These are phyloP conservation scores for Philhelius pedissequus DNA, from an alignment of 2,888 invertebrate species.

Conservation along the genomic window DNA sequence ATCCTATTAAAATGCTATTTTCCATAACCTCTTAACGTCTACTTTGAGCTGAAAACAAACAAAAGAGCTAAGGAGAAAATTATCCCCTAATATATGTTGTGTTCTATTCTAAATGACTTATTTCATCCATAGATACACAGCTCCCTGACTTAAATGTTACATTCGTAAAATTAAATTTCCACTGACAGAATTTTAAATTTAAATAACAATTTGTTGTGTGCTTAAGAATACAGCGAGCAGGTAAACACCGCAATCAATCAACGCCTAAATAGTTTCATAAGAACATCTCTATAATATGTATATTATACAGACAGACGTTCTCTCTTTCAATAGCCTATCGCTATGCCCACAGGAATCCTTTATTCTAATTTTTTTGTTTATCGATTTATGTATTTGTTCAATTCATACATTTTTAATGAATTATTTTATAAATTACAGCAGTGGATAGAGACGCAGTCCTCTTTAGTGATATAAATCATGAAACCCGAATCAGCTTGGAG, in stretches of 20 bases:
- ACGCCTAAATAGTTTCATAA: slow-evolving; percentile 37
- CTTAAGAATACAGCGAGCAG: not conserved
- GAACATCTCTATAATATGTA: slow-evolving; percentile 43
- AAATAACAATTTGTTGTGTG: slow-evolving; percentile 9
- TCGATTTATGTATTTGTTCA: slow-evolving; percentile 75
- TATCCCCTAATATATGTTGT: slow-evolving; percentile 21
- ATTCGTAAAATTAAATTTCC: slow-evolving; percentile 23
- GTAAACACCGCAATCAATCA: slow-evolving; percentile 51
- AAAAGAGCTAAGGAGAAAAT: slow-evolving; percentile 16
- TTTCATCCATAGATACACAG: slow-evolving; percentile 5
- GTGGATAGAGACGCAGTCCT: slow-evolving; percentile 1
- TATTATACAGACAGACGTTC: not conserved
- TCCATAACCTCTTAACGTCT: not conserved
- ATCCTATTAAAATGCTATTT: slow-evolving; percentile 38
- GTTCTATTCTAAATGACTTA: slow-evolving; percentile 4
- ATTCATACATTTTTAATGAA: slow-evolving; percentile 78
- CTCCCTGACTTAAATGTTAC: slow-evolving; percentile 52
- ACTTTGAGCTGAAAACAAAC: slow-evolving; percentile 8
- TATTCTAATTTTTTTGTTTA: slow-evolving; percentile 73
- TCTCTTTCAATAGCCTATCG: slow-evolving; percentile 3
- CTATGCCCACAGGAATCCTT: slow-evolving; percentile 27
- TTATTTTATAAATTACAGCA: slow-evolving; percentile 75
- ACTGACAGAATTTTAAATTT: slow-evolving; percentile 16
- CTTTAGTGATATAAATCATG: slow-evolving; percentile 45
- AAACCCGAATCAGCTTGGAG: slow-evolving; percentile 45